Conservation (phyloP, 1,140 invertebrate species). For the Magallana gigas region DNA sequence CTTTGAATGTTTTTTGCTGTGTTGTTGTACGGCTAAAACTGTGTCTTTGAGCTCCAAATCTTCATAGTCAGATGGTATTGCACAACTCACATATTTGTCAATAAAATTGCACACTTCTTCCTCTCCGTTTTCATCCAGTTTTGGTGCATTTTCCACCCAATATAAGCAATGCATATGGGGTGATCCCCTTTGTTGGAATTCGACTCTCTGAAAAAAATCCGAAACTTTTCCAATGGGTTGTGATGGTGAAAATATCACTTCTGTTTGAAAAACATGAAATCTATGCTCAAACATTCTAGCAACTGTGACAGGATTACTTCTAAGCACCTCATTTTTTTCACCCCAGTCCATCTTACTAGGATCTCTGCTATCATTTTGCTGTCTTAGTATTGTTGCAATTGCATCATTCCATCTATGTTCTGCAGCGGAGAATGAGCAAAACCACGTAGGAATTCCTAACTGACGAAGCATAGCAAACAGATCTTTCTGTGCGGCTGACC, state of each 20-base stretch:
- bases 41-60: too few species aligned
- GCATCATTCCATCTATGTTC: conserved; percentile 56
- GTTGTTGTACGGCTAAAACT: neutral
- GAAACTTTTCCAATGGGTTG: conserved; percentile 56
- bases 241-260: conserved; percentile 41
- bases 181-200: conserved; percentile 79
- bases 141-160: conserved; percentile 75
- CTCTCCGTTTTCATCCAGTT: conserved; percentile 47
- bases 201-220: conserved; percentile 73
- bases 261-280: conserved; percentile 8
- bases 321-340: conserved; percentile 40
- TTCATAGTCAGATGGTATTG: too few species aligned
- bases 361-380: conserved; percentile 45
- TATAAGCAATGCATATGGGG: conserved; percentile 78
- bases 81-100: too few species aligned
- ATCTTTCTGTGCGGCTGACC: too few species aligned
- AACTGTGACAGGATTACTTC: conserved; percentile 42
- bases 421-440: conserved; percentile 57
- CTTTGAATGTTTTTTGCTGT: conserved; percentile 45
- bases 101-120: too few species aligned
- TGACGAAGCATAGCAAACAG: conserved; percentile 58
- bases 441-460: conserved; percentile 53
- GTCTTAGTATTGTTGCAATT: conserved; percentile 38
- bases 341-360: neutral
- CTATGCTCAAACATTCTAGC: conserved; percentile 44